Conservation (phyloP, 2,888 invertebrate species). For the Callinectes sapidus region DNA sequence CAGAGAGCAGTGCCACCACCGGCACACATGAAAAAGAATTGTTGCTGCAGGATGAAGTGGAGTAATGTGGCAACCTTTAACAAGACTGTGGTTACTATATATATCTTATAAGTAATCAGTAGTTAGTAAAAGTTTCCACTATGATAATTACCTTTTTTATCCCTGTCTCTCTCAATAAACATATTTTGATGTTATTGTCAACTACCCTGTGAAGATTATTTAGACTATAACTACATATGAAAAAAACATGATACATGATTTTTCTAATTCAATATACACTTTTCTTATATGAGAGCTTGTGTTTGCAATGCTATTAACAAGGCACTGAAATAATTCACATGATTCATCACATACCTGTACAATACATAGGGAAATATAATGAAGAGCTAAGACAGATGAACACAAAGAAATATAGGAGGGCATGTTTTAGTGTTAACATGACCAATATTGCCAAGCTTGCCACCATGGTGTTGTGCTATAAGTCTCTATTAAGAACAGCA, state of each 20-base stretch:
- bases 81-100: background rate
- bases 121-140: background rate
- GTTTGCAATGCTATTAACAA: constrained; percentile 24
- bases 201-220: background rate
- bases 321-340: constrained; percentile 9
- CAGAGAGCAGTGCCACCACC: background rate
- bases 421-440: background rate
- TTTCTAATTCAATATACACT: background rate
- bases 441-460: background rate
- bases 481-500: background rate
- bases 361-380: background rate
- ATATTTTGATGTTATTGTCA: background rate
- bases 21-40: background rate
- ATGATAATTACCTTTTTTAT: background rate
- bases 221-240: background rate
- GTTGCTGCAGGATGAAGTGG: background rate
- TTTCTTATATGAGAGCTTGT: background rate
- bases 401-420: background rate
- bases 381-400: background rate
- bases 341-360: background rate
- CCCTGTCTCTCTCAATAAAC: background rate
- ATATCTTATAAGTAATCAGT: background rate
- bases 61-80: background rate
- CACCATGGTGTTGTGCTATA: background rate
- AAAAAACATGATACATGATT: background rate